Base-by-base conservation (phyloP, 2,888 invertebrate genomes). In the Invenusta paracnida region DNA sequence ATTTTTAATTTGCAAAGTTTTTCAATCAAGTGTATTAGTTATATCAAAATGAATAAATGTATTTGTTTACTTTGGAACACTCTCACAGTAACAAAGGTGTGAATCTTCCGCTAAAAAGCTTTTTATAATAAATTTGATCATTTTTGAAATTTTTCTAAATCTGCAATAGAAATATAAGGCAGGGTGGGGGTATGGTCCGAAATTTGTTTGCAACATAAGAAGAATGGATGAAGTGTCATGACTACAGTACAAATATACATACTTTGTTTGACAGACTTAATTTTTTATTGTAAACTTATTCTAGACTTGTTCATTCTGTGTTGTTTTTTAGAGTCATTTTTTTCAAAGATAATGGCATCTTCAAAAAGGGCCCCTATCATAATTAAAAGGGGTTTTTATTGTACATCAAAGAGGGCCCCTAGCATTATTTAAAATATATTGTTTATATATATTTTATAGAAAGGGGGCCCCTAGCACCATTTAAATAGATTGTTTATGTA, bases 201-300 rank as follows among this genome's bases (percentile, higher is more conserved):
- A n/a, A n/a, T n/a, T n/a, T n/a, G n/a, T n/a, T n/a, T n/a, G n/a
- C n/a, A n/a, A n/a, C n/a, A n/a, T n/a, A n/a, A n/a, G n/a, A n/a
- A n/a, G n/a, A n/a, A n/a, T n/a, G n/a, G n/a, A n/a, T n/a, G n/a
- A n/a, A n/a, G n/a, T n/a, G n/a, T n/a, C n/a, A n/a, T n/a, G n/a
- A n/a, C n/a, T n/a, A n/a, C n/a, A n/a, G n/a, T 73, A n/a, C 27
- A 13, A 73, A 73, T 73, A 73, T 73, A 73, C 73, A 73, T 73
- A 73, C 25, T 73, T 73, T 73, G 73, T 73, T 73, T 73, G 73
- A n/a, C 73, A 73, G 73, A 73, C 73, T 73, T 73, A 13, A n/a
- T 73, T 73, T 73, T 73, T 73, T 25, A 73, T 73, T 73, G 27
- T 73, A 73, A 5, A 13, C 11, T 73, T 73, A 73, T 13, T 23